Evolutionary conservation across 2,797 vertebrate genomes (phyloP).

Genomic region (Denticeps clupeoides): DNA sequence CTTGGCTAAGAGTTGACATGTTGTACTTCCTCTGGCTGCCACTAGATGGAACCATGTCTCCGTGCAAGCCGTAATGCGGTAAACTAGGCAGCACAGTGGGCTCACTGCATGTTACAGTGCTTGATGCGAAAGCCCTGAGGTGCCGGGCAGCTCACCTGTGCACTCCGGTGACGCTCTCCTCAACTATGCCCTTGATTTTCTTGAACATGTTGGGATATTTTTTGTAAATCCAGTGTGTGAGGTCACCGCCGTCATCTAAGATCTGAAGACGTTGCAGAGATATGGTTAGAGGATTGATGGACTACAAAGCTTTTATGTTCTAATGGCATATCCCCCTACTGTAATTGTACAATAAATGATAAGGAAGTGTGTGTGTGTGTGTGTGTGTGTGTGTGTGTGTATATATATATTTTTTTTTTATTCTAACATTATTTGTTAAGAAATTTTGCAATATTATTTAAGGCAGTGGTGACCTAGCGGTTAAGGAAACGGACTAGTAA

Average conservation of each 20-base stretch:
- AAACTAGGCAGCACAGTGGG: too few species aligned
- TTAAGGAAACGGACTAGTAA: too few species aligned
- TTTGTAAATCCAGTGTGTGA: constrained; percentile 98
- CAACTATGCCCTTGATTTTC: constrained; percentile 96
- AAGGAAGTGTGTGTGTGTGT: too few species aligned
- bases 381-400: too few species aligned
- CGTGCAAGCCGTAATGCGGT: not conserved
- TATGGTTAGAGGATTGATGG: not conserved
- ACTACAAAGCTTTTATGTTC: too few species aligned
- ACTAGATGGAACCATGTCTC: constrained; percentile 48
- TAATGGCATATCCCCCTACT: too few species aligned
- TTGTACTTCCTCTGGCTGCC: constrained; percentile 19
- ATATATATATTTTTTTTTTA: too few species aligned
- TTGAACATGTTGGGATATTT: constrained; percentile 99
- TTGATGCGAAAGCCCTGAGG: not conserved
- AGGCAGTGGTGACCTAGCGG: too few species aligned
- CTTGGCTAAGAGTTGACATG: not conserved
- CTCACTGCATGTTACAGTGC: too few species aligned
- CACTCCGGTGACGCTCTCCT: constrained; percentile 94
- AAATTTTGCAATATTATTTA: too few species aligned
- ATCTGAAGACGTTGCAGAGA: constrained; percentile 59
- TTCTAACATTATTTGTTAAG: too few species aligned
- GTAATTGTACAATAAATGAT: too few species aligned
- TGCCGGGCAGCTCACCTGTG: constrained; percentile 65
- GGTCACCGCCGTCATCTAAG: constrained; percentile 88